phyloP scores from a whole-genome alignment of 2,113 vertebrate genomes.

The Pterocles burchelli region DNA sequence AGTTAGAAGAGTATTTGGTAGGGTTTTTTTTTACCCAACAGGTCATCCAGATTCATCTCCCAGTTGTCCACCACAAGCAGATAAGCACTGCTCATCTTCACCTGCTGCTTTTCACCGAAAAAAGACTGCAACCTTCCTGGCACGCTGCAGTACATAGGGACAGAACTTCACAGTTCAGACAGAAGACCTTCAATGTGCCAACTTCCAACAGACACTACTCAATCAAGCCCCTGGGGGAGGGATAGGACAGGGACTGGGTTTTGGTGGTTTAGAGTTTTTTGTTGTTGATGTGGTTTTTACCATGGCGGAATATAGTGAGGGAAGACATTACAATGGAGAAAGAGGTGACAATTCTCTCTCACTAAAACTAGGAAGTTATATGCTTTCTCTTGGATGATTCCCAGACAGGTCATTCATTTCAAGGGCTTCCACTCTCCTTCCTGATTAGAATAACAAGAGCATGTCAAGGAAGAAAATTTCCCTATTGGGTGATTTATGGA shows the following conservation, averaged over 20 bases:
- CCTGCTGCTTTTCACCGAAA: rapidly evolving
- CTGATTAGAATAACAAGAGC: not conserved
- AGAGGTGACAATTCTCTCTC: not conserved
- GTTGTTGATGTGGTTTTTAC: not conserved
- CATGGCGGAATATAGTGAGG: not conserved
- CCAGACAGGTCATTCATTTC: not conserved
- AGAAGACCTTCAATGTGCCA: not conserved
- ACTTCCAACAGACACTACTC: not conserved
- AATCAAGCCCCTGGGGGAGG: not conserved
- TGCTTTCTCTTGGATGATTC: not conserved
- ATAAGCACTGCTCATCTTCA: not conserved
- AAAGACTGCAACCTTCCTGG: not conserved
- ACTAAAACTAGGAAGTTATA: not conserved
- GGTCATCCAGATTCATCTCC: not conserved
- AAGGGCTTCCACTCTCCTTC: not conserved
- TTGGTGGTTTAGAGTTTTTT: not conserved
- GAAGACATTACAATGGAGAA: not conserved
- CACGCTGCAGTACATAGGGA: not conserved
- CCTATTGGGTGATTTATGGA: not conserved
- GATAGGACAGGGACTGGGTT: not conserved
- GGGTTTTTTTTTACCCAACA: not conserved
- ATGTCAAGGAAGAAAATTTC: not conserved
- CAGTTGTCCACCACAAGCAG: not conserved
- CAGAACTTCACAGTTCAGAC: not conserved
- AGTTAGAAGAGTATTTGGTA: not conserved